Conservation (phyloP, 2,113 vertebrate genomes). For the Paedocypris sp. region DNA sequence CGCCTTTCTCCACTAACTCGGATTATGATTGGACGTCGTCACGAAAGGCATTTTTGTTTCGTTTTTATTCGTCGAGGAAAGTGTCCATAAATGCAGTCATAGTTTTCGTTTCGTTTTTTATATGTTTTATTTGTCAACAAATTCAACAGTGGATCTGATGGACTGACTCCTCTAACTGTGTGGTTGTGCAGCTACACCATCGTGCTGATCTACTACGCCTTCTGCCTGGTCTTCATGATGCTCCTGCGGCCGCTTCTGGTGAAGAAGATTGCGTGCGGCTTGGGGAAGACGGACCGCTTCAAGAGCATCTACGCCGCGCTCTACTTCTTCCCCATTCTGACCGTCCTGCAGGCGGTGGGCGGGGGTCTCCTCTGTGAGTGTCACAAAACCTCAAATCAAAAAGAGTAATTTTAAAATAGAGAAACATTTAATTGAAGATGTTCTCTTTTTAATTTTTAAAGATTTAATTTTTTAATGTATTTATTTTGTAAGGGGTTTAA, state of each 20-base stretch:
- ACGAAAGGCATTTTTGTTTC: no score
- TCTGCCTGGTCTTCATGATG: slow-evolving; percentile 95
- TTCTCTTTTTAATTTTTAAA: background rate
- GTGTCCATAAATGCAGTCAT: no score
- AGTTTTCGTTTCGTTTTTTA: no score
- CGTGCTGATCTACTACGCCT: slow-evolving; percentile 91
- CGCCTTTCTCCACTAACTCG: no score
- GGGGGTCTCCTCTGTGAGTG: slow-evolving; percentile 92
- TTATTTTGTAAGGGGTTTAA: no score
- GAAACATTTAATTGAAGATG: no score
- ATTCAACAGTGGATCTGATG: no score
- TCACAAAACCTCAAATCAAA: no score
- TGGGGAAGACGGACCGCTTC: slow-evolving; percentile 90
- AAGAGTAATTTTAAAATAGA: no score
- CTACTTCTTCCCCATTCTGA: slow-evolving; percentile 94
- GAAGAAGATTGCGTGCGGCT: slow-evolving; percentile 91
- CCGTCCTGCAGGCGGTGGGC: slow-evolving; percentile 87
- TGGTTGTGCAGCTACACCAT: slow-evolving; percentile 78
- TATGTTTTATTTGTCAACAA: no score
- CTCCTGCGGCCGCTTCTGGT: slow-evolving; percentile 88
- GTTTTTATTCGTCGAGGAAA: no score
- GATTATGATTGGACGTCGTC: no score
- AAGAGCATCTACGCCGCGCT: slow-evolving; percentile 94
- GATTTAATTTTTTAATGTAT: background rate
- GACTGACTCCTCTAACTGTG: background rate